These are phyloP conservation scores for Zaprionus taronus DNA, from an alignment of 1,140 invertebrate species.

Conservation along the genomic window DNA sequence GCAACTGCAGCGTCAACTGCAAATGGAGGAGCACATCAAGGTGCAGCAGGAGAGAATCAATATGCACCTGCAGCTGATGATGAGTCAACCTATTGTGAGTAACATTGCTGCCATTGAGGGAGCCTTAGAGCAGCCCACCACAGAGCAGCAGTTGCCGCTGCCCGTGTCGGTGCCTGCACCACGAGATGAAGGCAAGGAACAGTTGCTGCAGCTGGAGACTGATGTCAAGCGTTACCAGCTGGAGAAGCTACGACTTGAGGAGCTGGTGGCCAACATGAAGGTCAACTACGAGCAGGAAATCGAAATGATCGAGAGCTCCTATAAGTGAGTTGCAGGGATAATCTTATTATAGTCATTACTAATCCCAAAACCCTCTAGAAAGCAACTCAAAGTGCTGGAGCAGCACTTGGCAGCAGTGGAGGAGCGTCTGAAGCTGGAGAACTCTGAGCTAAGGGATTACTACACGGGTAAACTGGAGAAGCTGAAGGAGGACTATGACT, in stretches of 20 bases:
- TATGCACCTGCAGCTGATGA: constrained; percentile 85
- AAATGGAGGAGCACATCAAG: constrained; percentile 85
- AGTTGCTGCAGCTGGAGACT: constrained; percentile 73
- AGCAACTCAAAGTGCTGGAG: constrained; percentile 85
- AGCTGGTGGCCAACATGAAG: constrained; percentile 78
- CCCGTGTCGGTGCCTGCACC: background rate
- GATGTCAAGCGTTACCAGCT: constrained; percentile 83
- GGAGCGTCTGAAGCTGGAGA: constrained; percentile 83
- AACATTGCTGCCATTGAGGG: background rate
- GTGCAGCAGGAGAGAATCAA: constrained; percentile 86
- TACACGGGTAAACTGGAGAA: constrained; percentile 79
- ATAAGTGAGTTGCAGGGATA: constrained; percentile 80
- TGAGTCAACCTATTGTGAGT: constrained; percentile 72
- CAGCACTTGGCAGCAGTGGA: constrained; percentile 84
- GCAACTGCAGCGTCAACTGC: constrained; percentile 85
- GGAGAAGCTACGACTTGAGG: constrained; percentile 83
- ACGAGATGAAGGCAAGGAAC: constrained; percentile 22
- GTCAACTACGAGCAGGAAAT: constrained; percentile 85
- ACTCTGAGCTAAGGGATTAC: constrained; percentile 69
- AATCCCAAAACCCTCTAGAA: constrained; percentile 66
- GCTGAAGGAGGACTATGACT: constrained; percentile 79
- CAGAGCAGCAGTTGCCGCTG: background rate
- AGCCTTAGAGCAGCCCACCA: background rate
- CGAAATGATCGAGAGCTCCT: constrained; percentile 85
- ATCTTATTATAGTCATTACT: background rate